phyloP scores from a whole-genome alignment of 2,797 vertebrate genomes.

The Leptatherina wallacei region DNA sequence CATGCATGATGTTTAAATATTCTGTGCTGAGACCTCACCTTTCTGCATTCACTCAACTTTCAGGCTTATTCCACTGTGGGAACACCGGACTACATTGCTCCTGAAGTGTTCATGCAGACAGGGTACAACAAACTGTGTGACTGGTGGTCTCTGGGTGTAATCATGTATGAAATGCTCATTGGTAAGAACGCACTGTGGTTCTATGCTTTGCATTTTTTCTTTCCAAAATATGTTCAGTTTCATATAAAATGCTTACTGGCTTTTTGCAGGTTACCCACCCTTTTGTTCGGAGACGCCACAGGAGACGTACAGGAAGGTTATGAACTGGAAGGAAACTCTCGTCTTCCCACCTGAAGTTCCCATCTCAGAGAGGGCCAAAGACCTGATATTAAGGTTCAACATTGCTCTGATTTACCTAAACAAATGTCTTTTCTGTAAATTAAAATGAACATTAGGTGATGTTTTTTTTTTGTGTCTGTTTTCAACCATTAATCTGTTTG shows the following conservation, averaged over 20 bases:
- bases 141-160: constrained; percentile 98
- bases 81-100: constrained; percentile 96
- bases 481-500: too few species aligned
- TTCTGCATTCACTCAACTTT: constrained; percentile 2
- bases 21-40: neutral
- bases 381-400: constrained; percentile 91
- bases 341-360: constrained; percentile 98
- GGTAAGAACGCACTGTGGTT: constrained; percentile 75
- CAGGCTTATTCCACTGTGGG: constrained; percentile 97
- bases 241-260: neutral
- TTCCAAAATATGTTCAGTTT: neutral
- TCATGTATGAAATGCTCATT: constrained; percentile 99
- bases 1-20: neutral
- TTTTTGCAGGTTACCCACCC: constrained; percentile 91
- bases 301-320: constrained; percentile 98
- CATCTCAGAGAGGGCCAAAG: constrained; percentile 96
- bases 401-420: neutral
- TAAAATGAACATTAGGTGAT: too few species aligned
- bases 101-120: constrained; percentile 97
- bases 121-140: constrained; percentile 98
- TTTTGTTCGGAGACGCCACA: constrained; percentile 99
- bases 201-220: too few species aligned
- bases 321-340: constrained; percentile 99
- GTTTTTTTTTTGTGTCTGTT: too few species aligned
- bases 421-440: neutral